Evolutionary conservation across 2,797 vertebrate genomes (phyloP), one percentile per base, ranked within the genome.

Genomic region (Semotilus atromaculatus): DNA sequence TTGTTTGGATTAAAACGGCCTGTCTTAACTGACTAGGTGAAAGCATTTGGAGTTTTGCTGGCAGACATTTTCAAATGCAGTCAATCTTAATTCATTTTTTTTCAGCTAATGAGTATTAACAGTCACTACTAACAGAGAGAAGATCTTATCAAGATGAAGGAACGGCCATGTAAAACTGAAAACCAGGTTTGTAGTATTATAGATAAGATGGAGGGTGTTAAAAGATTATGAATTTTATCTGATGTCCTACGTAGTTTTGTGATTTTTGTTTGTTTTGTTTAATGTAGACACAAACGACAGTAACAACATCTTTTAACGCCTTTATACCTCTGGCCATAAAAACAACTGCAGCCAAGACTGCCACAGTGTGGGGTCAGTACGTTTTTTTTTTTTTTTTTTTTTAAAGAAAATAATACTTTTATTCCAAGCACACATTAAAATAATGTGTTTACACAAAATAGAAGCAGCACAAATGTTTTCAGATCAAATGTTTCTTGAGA

Each of bases 21-120:
- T 26, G 26, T 74, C 13, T 81, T 68, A 14, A 34, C 51, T 45
- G 38, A 67, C 21, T 62, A 48, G 34, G 38, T 73, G 55, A 55
- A 43, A 67, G 45, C 1, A 66, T 66, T 45, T 86, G 14, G 8
- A 26, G 6, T 48, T 86, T 73, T 18, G 31, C 70, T 75, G 76
- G 58, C 21, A 75, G 55, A 66, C 23, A 43, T 83, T 43, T 43
- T 55, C 1, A 45, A 60, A 74, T 45, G 5, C 45, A 82, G 43
- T 77, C 48, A 0, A 68, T 55, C 38, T 38, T 36, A 71, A 70
- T 58, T 62, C 2, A 10, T 45, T 73, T 71, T 58, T 16, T 83
- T 75, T 5, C 26, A 77, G 19, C 4, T 77, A 77, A 83, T 77
- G 19, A 82, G 38, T 73, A 64, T 75, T 51, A 48, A 66, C 43